A percentile compares a stretch with the other conserved stretches of the same genome.
Evolutionary conservation across 2,797 vertebrate genomes (phyloP).

Genomic region (Girardinus metallicus): DNA sequence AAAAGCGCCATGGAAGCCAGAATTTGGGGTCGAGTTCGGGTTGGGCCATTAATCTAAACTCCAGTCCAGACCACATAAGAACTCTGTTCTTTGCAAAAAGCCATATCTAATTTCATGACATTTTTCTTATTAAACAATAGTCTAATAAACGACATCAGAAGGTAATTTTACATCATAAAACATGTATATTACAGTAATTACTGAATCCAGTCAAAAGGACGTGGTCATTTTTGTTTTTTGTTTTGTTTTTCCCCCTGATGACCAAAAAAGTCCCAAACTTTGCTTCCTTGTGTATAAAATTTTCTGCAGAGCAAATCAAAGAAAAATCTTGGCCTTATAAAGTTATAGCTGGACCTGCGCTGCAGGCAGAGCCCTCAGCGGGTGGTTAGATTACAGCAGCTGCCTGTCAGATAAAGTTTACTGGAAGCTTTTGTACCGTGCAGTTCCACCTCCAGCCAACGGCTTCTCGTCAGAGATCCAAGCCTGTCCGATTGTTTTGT

Average conservation of each 20-base stretch:
- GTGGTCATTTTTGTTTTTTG: background rate
- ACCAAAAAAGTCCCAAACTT: background rate
- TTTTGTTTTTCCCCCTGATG: background rate
- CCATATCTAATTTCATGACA: background rate
- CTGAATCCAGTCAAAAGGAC: too few relatives aligned
- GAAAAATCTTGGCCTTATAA: slow-evolving; percentile 58
- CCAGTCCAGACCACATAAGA: background rate
- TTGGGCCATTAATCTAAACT: too few relatives aligned
- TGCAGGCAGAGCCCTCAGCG: slow-evolving; percentile 36
- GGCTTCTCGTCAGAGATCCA: slow-evolving; percentile 50
- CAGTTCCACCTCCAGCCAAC: slow-evolving; percentile 49
- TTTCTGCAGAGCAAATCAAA: slow-evolving; percentile 36
- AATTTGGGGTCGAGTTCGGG: too few relatives aligned
- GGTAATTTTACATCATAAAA: background rate
- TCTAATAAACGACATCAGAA: background rate
- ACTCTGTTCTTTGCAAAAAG: background rate
- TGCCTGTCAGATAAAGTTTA: slow-evolving; percentile 63
- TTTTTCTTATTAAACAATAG: background rate
- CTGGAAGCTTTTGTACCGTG: slow-evolving; percentile 58
- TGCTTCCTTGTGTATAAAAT: background rate
- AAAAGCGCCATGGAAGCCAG: too few relatives aligned
- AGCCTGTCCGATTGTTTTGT: slow-evolving; percentile 51
- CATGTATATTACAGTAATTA: background rate
- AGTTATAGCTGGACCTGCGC: slow-evolving; percentile 37
- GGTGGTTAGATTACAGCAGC: slow-evolving; percentile 66